Evolutionary conservation across 2,888 invertebrate species (phyloP).

Genomic region (Muscina levida): DNA sequence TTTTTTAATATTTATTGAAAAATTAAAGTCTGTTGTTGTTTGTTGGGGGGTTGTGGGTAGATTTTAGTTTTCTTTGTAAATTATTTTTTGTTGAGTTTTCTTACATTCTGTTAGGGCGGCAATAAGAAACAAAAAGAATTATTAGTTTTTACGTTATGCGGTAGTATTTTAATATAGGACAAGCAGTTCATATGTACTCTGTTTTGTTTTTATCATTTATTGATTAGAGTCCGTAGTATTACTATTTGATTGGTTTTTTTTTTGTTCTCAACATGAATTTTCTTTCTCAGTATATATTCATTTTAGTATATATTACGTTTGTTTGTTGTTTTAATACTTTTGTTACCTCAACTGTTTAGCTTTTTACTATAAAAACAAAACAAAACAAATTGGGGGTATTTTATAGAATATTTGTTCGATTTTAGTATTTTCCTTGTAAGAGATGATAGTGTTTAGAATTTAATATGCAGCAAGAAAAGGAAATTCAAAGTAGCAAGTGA

Average conservation of each 20-base stretch:
- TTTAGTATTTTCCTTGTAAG: slow-evolving; percentile 50
- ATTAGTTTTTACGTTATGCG: slow-evolving; percentile 1
- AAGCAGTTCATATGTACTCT: slow-evolving; percentile 42
- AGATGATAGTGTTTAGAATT: slow-evolving; percentile 64
- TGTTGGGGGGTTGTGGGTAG: too few species aligned
- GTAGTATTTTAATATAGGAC: slow-evolving; percentile 28
- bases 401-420: slow-evolving; percentile 59
- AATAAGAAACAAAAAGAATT: slow-evolving; percentile 3
- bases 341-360: slow-evolving; percentile 52
- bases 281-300: neutral
- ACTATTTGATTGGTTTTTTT: slow-evolving; percentile 39
- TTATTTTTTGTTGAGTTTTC: slow-evolving; percentile 1
- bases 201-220: slow-evolving; percentile 24
- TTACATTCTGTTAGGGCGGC: neutral
- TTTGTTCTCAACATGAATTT: slow-evolving; percentile 36
- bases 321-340: slow-evolving; percentile 54
- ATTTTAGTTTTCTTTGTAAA: too few species aligned
- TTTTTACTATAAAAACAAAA: slow-evolving; percentile 9
- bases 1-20: neutral
- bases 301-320: neutral
- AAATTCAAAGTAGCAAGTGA: neutral
- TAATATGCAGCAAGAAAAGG: slow-evolving; percentile 18
- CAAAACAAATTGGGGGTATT: slow-evolving; percentile 29
- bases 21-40: too few species aligned
- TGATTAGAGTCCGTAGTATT: slow-evolving; percentile 42